Percentiles rank a stretch among this genome's conserved stretches.
Evolutionary conservation across 1,140 invertebrate genomes (phyloP).

Genomic region (Papilio aristodemus): DNA sequence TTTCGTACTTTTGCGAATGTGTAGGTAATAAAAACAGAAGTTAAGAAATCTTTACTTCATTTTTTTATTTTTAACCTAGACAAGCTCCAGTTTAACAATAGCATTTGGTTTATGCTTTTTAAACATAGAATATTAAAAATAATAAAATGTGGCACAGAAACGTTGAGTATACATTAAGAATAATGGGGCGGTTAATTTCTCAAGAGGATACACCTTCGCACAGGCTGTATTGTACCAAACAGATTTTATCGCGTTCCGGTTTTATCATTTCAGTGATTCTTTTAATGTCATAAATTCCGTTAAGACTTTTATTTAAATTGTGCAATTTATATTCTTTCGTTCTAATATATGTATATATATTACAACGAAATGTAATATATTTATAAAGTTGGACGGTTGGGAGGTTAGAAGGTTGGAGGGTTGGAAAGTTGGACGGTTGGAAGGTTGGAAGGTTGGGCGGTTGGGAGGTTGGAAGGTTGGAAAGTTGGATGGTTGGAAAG

Average conservation of each 20-base stretch:
- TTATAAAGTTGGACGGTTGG: no score
- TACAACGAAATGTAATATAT: no score
- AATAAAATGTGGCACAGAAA: constrained; percentile 1
- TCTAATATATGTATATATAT: no score
- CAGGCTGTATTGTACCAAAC: constrained; percentile 17
- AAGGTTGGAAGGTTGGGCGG: no score
- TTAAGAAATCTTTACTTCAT: no score
- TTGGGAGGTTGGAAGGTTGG: no score
- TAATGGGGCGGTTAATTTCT: constrained; percentile 23
- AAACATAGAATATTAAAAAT: background rate
- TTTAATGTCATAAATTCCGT: background rate
- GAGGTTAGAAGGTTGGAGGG: no score
- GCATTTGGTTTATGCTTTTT: background rate
- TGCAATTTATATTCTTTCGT: background rate
- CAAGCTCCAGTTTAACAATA: background rate
- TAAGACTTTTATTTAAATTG: background rate
- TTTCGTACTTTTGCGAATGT: no score
- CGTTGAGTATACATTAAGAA: constrained; percentile 15
- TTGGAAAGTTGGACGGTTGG: no score
- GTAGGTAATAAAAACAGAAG: no score
- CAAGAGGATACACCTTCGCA: constrained; percentile 24
- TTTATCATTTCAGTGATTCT: constrained; percentile 17
- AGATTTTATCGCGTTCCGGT: constrained; percentile 28
- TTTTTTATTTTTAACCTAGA: no score
- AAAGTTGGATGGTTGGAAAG: no score